Evolutionary conservation across 2,888 invertebrate species (phyloP), one percentile per base, ranked within the genome.

Genomic region (Ashinkailepas kermadecensis): DNA sequence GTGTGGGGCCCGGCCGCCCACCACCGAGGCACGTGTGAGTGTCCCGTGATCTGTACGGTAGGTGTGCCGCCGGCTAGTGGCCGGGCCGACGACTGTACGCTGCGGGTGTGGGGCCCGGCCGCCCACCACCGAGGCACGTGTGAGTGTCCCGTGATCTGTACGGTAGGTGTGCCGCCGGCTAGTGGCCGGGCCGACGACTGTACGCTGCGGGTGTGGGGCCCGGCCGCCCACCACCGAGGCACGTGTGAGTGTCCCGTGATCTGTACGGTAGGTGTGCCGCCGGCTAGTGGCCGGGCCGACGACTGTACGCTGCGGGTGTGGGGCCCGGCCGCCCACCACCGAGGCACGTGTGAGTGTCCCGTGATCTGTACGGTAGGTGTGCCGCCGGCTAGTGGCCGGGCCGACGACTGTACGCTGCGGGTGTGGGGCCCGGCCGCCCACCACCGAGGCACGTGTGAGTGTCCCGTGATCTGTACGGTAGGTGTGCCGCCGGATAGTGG

Each of bases 141-240:
- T 56, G 39, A 39, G 39, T 39, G 39, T 39, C 4, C 39, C 4
- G 39, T 4, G 2, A 4, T 4, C 39, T 39, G 39, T 4, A 4
- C 39, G 39, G 39, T 4, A 39, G 39, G 39, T 39, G 39, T 4
- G 39, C 4, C 39, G 39, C 39, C 39, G 39, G 39, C 39, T 4
- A 39, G n/a, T n/a, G n/a, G n/a, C n/a, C n/a, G n/a, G n/a, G n/a
- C n/a, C 83, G 99, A 99, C 89, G 99, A 99, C 90, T 94, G 94
- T 87, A 95, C 96, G 83, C 93, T 97, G 85, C 91, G 97, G 86
- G 93, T 98, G 88, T 98, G 97, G 97, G 97, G 96, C 70, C 97
- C 96, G 84, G 87, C 88, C 83, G 84, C 86, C 83, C 84, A 86
- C 84, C 85, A 85, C 84, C 84, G 85, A 58, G 54, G 18, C 56